Conservation (phyloP, 2,888 invertebrate species). For the Boloria selene region DNA sequence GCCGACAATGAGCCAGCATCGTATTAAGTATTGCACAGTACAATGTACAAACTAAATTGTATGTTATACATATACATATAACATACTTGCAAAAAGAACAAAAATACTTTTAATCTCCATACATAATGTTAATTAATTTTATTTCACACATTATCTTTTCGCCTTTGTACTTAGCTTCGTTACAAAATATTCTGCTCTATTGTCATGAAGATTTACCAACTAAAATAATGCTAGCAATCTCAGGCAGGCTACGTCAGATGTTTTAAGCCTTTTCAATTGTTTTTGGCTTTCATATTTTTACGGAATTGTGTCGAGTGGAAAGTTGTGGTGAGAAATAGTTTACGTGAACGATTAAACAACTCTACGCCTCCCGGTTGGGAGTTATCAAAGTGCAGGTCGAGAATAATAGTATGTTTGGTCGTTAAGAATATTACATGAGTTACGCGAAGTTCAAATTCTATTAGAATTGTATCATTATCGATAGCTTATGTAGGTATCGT, state of each 20-base stretch:
- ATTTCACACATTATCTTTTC: not conserved
- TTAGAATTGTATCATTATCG: too few species aligned
- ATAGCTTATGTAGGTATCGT: too few species aligned
- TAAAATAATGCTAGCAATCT: not conserved
- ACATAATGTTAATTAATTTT: too few species aligned
- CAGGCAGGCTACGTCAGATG: too few species aligned
- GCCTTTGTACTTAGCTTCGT: not conserved
- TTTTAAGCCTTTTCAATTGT: not conserved
- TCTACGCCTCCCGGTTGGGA: not conserved
- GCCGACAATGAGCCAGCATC: not conserved
- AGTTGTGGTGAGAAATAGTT: constrained; percentile 9
- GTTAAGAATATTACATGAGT: too few species aligned
- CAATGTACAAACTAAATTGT: not conserved
- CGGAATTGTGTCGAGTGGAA: constrained; percentile 5
- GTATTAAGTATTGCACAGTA: not conserved
- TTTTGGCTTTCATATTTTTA: not conserved
- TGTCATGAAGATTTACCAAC: too few species aligned
- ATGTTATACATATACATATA: not conserved
- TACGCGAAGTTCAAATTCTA: too few species aligned
- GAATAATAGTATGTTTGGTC: too few species aligned
- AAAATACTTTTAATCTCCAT: too few species aligned
- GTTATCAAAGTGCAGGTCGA: too few species aligned
- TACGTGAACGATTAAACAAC: not conserved
- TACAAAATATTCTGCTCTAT: not conserved
- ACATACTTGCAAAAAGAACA: too few species aligned